Percentiles rank a stretch among this genome's conserved stretches.
phyloP scores from a whole-genome alignment of 2,888 invertebrate genomes.

The Stenolophus ochropezus region DNA sequence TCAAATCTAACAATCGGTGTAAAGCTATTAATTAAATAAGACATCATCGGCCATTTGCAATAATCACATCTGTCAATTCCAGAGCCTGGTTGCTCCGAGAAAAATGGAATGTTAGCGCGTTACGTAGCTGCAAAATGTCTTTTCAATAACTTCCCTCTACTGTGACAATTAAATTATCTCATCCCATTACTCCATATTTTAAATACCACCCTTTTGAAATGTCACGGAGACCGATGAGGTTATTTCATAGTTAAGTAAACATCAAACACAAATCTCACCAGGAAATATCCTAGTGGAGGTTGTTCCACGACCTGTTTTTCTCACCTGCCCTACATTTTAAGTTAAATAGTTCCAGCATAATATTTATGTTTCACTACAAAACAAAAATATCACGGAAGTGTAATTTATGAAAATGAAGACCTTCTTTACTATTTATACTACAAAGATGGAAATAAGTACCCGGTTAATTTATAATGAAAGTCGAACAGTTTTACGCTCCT shows the following conservation, averaged over 20 bases:
- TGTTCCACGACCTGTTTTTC: background rate
- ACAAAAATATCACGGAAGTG: background rate
- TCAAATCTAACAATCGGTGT: background rate
- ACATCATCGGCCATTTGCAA: background rate
- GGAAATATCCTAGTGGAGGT: constrained; percentile 4
- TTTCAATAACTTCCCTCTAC: background rate
- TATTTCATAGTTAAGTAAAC: constrained; percentile 29
- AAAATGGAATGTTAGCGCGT: background rate
- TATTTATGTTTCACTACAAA: background rate
- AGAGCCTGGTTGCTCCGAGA: background rate
- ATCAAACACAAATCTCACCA: constrained; percentile 29
- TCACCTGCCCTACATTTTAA: background rate
- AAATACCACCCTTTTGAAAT: background rate
- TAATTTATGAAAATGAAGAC: background rate
- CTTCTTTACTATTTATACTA: background rate
- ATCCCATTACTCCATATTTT: constrained; percentile 3
- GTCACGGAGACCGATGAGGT: background rate
- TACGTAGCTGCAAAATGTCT: constrained; percentile 23
- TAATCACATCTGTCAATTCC: background rate
- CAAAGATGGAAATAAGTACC: background rate
- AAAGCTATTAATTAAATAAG: background rate
- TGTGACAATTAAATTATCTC: constrained; percentile 20
- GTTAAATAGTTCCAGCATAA: background rate
- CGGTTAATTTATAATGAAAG: background rate
- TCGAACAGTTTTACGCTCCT: background rate